These are phyloP conservation scores for Pandemis cinnamomeana DNA, from an alignment of 2,888 invertebrate genomes.

Conservation along the genomic window DNA sequence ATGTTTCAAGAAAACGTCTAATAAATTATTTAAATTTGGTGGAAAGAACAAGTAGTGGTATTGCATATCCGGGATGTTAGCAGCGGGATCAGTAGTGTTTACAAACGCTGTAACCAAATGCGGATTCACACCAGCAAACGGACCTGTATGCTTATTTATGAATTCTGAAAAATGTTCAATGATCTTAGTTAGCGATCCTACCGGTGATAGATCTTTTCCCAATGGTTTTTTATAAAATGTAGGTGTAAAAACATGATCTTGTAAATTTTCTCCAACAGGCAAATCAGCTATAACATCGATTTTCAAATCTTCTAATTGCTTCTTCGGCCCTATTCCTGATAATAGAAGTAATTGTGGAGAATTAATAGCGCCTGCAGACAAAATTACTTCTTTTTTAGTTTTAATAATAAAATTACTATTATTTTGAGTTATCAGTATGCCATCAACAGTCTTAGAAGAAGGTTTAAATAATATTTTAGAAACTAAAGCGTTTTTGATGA, in stretches of 20 bases:
- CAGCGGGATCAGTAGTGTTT: slow-evolving; percentile 62
- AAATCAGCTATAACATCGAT: slow-evolving; percentile 73
- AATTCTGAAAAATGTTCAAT: slow-evolving; percentile 70
- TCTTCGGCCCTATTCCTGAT: slow-evolving; percentile 80
- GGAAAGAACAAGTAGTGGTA: slow-evolving; percentile 62
- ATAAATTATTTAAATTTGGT: slow-evolving; percentile 55
- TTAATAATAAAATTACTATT: slow-evolving; percentile 63
- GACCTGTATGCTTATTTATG: slow-evolving; percentile 76
- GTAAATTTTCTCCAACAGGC: slow-evolving; percentile 81
- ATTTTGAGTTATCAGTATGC: slow-evolving; percentile 67
- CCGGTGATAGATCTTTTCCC: slow-evolving; percentile 46
- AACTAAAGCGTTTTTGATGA: slow-evolving; percentile 81
- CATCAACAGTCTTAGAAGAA: slow-evolving; percentile 70
- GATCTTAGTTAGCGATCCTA: slow-evolving; percentile 56
- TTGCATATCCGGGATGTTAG: slow-evolving; percentile 63
- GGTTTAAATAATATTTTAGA: slow-evolving; percentile 81
- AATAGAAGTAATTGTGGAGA: slow-evolving; percentile 80
- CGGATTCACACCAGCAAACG: slow-evolving; percentile 71
- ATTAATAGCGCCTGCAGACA: slow-evolving; percentile 80
- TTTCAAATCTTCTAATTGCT: slow-evolving; percentile 65
- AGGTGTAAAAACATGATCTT: slow-evolving; percentile 79
- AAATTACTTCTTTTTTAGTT: slow-evolving; percentile 77
- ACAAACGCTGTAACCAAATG: slow-evolving; percentile 63
- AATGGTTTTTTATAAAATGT: slow-evolving; percentile 62
- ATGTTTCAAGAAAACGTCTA: slow-evolving; percentile 59